Base-by-base conservation (phyloP, 2,797 vertebrate species). In the Hyperoplus lanceolatus region DNA sequence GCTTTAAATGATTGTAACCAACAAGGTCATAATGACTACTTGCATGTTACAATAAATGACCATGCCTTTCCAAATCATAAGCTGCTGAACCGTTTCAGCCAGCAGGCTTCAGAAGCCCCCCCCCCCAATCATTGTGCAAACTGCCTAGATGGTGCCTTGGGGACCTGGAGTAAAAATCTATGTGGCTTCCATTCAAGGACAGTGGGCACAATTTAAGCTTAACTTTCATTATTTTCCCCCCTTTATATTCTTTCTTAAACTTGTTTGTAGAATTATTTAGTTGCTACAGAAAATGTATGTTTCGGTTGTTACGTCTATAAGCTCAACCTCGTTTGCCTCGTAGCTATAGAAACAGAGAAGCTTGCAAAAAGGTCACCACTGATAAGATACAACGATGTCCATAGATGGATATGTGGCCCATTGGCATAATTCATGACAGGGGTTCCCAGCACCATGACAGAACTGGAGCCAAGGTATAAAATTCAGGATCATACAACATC, bases 101-200 rank as follows among this genome's bases (percentile, higher is more conserved):
- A 59, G 42, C 2, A 66, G 50, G 11, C 21, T 57, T 56, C 49
- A 46, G 49, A 59, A 38, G 68, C 13, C 21, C 58, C 9, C 16
- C 29, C 14, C 6, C 21, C 29, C 29, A 3, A 38, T 43, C 16
- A 46, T 15, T 39, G 56, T 42, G 49, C 29, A 70, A 39, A 48
- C 54, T 46, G 18, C 16, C 0, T 6, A 69, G 49, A 42, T 8
- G 0, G 48, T 8, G 16, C 54, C 64, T 54, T 64, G 53, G 53
- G 46, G 36, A 68, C n/a, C 54, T 10, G 18, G 15, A 60, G 56
- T 48, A 53, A 67, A 29, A 29, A 29, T 48, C 58, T 3, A 72
- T 66, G 16, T 41, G n/a, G n/a, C 41, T 77, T 51, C 39, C 56
- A 51, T 38, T 61, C 41, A 39, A 56, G 14, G 54, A 60, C 57